Conservation (phyloP, 2,888 invertebrate genomes). For the Patella ulyssiponensis region DNA sequence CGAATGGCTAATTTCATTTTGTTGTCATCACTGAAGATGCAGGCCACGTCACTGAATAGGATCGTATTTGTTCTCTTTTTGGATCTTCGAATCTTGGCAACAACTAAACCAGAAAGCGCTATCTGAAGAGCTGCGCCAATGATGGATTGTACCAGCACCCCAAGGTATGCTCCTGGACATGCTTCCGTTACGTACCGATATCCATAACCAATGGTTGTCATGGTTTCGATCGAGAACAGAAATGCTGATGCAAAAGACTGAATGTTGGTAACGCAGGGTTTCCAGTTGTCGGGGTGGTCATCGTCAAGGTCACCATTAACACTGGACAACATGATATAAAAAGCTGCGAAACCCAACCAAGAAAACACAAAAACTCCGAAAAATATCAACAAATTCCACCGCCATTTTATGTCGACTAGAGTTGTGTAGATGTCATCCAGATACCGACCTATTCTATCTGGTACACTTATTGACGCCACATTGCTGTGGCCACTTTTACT, state of each 20-base stretch:
- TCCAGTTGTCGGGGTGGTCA: slow-evolving; percentile 30
- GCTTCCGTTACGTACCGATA: slow-evolving; percentile 88
- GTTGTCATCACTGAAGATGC: slow-evolving; percentile 79
- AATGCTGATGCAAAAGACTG: slow-evolving; percentile 91
- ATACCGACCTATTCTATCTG: slow-evolving; percentile 80
- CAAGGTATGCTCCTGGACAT: slow-evolving; percentile 90
- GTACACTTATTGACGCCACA: slow-evolving; percentile 91
- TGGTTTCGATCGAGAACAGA: slow-evolving; percentile 95
- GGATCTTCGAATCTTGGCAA: slow-evolving; percentile 94
- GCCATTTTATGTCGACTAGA: slow-evolving; percentile 93
- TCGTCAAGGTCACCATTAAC: slow-evolving; percentile 69
- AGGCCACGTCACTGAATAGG: slow-evolving; percentile 92
- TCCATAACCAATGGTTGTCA: slow-evolving; percentile 95
- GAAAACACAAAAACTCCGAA: slow-evolving; percentile 84
- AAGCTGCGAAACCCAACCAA: slow-evolving; percentile 86
- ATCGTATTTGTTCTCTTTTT: slow-evolving; percentile 94
- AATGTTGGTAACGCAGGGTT: slow-evolving; percentile 79
- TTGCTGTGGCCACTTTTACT: slow-evolving; percentile 74
- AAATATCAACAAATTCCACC: slow-evolving; percentile 86
- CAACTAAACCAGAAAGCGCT: slow-evolving; percentile 84
- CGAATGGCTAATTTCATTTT: slow-evolving; percentile 70
- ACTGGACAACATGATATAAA: slow-evolving; percentile 69
- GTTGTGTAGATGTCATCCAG: slow-evolving; percentile 89
- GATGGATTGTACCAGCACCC: slow-evolving; percentile 91
- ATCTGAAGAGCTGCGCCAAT: slow-evolving; percentile 83